Evolutionary conservation across 2,888 invertebrate genomes (phyloP).

Genomic region (Scaptomyza polygonia): DNA sequence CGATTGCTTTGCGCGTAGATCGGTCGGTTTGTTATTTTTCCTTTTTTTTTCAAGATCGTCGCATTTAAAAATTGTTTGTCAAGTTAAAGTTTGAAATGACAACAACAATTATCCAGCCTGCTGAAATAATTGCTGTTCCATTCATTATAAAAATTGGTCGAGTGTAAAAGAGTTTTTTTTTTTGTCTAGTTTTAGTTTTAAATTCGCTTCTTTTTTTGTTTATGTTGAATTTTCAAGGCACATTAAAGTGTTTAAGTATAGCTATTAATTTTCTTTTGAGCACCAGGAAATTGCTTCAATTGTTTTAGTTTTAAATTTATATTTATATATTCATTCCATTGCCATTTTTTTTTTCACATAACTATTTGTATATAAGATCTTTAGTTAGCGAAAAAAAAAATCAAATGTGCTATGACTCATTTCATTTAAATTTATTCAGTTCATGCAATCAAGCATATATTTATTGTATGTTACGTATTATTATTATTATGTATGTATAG

Average conservation of each 20-base stretch:
- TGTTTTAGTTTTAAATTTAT: conserved; percentile 45
- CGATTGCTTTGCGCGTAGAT: conserved; percentile 43
- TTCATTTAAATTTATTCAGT: conserved; percentile 74
- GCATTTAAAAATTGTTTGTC: conserved; percentile 47
- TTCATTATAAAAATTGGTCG: conserved; percentile 41
- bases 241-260: conserved; percentile 23
- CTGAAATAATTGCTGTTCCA: conserved; percentile 68
- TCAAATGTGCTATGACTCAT: conserved; percentile 59
- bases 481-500: conserved; percentile 43
- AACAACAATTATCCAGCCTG: conserved; percentile 77
- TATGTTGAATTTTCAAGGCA: conserved; percentile 28
- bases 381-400: conserved; percentile 54
- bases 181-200: conserved; percentile 53
- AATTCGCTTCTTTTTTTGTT: conserved; percentile 59
- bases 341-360: conserved; percentile 27
- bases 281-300: conserved; percentile 71
- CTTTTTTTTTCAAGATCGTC: conserved; percentile 11
- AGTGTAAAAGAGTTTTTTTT: conserved; percentile 13
- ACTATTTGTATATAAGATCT: conserved; percentile 50
- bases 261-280: conserved; percentile 47
- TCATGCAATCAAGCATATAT: conserved; percentile 69
- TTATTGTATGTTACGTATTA: conserved; percentile 41
- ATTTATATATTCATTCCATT: conserved; percentile 33
- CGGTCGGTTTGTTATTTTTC: not conserved
- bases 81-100: conserved; percentile 37